phyloP scores from a whole-genome alignment of 2,888 invertebrate species.

The Magallana nippona region DNA sequence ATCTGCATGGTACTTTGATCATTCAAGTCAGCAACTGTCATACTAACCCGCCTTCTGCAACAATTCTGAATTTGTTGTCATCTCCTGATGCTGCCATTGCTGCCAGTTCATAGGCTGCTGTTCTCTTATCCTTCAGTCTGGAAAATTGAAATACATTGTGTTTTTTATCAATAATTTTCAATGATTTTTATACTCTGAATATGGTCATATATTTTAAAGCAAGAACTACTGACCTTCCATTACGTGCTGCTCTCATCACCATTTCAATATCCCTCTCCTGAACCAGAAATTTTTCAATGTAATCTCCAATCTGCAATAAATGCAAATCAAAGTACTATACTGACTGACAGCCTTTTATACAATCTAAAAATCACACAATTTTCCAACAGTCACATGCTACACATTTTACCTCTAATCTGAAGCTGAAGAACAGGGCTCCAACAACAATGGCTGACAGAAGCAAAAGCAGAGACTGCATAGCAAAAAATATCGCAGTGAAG shows the following conservation, averaged over 20 bases:
- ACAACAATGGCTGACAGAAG: constrained; percentile 64
- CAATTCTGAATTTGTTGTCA: constrained; percentile 78
- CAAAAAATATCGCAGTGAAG: constrained; percentile 72
- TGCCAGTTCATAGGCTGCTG: constrained; percentile 77
- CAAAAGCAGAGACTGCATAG: constrained; percentile 66
- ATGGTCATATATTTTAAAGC: too few species aligned
- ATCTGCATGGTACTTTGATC: not conserved
- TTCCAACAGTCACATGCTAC: not conserved
- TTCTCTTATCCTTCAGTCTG: constrained; percentile 72
- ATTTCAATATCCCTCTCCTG: constrained; percentile 76
- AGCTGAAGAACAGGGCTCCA: constrained; percentile 70
- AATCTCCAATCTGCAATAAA: constrained; percentile 69
- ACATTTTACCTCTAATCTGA: constrained; percentile 69
- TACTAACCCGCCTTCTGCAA: constrained; percentile 77
- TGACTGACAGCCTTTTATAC: too few species aligned
- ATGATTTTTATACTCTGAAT: not conserved
- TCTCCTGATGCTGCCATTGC: constrained; percentile 76
- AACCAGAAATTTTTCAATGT: constrained; percentile 75
- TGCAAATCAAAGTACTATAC: not conserved
- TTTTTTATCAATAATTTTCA: not conserved
- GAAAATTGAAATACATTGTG: not conserved
- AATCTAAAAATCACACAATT: too few species aligned
- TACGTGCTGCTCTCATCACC: constrained; percentile 73
- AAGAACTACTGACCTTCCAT: constrained; percentile 62
- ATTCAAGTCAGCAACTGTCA: not conserved